Evolutionary conservation across 2,888 invertebrate genomes (phyloP), one percentile per base, ranked within the genome.

Genomic region (Formica aserva): DNA sequence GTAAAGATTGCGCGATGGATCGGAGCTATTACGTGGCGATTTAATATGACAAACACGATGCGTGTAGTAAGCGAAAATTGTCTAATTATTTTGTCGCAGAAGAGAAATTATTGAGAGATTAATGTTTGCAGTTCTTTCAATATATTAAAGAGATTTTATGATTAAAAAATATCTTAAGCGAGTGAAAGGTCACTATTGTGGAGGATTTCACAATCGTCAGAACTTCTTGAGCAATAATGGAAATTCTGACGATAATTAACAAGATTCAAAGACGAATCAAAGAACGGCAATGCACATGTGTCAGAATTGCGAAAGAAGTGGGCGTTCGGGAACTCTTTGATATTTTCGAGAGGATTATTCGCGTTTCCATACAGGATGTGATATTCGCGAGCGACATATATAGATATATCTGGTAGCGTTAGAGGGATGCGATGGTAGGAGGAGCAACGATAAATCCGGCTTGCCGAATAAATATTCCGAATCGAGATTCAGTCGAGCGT

Each of bases 391-490:
- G 29, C 78, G 71, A 60, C 45, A 45, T 13, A 60, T 57, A 41
- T 52, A 52, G 52, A 52, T 67, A 55, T n/a, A 60, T 72, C 26
- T 45, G n/a, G 69, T 0, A n/a, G 41, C 22, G 41, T 22, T 4
- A 22, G 29, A 55, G 35, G 1, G 35, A 13, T 6, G 41, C 11
- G 32, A 32, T 26, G 3, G 26, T 22, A 32, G 11, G 71, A 35
- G 71, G 45, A 60, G 32, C 60, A 71, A 80, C 72, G 78, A 80
- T 80, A 80, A 80, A 80, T 80, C 78, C 78, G 72, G 60, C 72
- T 80, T 45, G 78, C 35, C 72, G 78, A 80, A 80, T 80, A 80
- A 80, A 80, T 80, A 80, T 80, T 72, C 78, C 60, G 78, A 80
- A 80, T 80, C 72, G 78, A 78, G 71, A 60, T 45, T 35, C 71